These are phyloP conservation scores for Leptatherina wallacei DNA, from an alignment of 2,797 vertebrate species.

Conservation along the genomic window DNA sequence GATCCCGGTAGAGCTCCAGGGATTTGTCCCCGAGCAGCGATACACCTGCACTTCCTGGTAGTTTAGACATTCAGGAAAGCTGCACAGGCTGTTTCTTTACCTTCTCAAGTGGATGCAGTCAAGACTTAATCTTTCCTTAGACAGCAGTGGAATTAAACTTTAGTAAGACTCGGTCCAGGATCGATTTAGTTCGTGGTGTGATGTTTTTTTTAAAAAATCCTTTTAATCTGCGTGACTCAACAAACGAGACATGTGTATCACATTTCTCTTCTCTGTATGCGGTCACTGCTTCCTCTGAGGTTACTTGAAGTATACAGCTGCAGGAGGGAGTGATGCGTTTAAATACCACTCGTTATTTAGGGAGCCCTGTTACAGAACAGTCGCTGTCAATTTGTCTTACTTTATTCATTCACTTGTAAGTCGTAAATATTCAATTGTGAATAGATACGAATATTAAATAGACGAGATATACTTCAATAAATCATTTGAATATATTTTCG, in stretches of 20 bases:
- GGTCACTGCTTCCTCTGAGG: conserved; percentile 17
- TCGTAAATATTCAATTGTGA: too few relatives aligned
- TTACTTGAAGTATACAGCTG: background rate
- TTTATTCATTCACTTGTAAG: background rate
- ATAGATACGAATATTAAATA: too few relatives aligned
- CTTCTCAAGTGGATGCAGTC: background rate
- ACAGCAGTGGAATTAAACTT: background rate
- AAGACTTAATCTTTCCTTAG: too few relatives aligned
- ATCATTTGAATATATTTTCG: too few relatives aligned
- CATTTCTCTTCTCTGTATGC: conserved; percentile 20
- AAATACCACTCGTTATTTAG: conserved; percentile 21
- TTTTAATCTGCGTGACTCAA: background rate
- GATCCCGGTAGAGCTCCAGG: conserved; percentile 78
- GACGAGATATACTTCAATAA: too few relatives aligned
- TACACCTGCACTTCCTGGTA: conserved; percentile 73
- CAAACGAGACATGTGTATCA: background rate
- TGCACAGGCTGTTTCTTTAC: background rate
- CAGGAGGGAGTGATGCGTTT: conserved; percentile 36
- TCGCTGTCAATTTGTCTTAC: too few relatives aligned
- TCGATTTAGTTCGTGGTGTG: background rate
- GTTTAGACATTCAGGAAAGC: conserved; percentile 56
- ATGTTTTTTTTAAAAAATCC: background rate
- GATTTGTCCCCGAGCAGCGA: conserved; percentile 76
- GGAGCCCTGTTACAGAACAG: fast-evolving
- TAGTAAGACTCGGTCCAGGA: background rate